These are phyloP conservation scores for Cyphomyrus plagiostoma DNA, from an alignment of 2,113 vertebrate species.

Conservation along the genomic window DNA sequence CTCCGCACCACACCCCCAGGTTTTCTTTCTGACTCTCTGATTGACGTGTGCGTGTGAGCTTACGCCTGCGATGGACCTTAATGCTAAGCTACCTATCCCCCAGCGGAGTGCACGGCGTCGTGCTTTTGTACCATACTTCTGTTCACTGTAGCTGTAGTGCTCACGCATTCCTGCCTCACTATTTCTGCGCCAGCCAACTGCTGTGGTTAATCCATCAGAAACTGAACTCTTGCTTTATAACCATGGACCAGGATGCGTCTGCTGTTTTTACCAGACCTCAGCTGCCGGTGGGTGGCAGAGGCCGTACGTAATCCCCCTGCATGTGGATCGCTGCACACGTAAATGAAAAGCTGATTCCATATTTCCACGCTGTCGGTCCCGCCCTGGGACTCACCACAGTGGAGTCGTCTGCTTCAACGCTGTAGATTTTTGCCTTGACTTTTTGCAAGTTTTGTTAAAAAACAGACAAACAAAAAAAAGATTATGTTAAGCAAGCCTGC, in stretches of 20 bases:
- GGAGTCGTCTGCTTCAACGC: background rate
- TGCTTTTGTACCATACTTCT: slow-evolving; percentile 3
- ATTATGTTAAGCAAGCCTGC: slow-evolving; percentile 43
- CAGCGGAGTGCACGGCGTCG: background rate
- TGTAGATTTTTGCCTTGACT: slow-evolving; percentile 2
- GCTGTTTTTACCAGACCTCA: background rate
- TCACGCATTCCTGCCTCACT: background rate
- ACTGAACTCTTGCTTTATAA: slow-evolving; percentile 8
- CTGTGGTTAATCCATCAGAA: background rate
- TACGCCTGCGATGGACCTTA: background rate
- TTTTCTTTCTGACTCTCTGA: background rate
- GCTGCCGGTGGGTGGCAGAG: background rate
- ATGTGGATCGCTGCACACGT: slow-evolving; percentile 1
- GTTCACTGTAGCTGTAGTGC: background rate
- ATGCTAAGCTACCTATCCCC: background rate
- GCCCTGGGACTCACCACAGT: background rate
- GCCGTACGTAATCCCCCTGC: background rate
- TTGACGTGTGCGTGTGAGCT: background rate
- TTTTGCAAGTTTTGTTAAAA: slow-evolving; percentile 10
- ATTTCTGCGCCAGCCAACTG: background rate
- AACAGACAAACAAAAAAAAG: background rate
- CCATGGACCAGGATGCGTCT: background rate
- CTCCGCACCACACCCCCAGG: background rate
- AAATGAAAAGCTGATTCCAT: background rate
- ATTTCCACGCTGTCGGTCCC: background rate